Evolutionary conservation across 2,113 vertebrate genomes (phyloP), one percentile per base, ranked within the genome.

Genomic region (Haemorhous mexicanus): DNA sequence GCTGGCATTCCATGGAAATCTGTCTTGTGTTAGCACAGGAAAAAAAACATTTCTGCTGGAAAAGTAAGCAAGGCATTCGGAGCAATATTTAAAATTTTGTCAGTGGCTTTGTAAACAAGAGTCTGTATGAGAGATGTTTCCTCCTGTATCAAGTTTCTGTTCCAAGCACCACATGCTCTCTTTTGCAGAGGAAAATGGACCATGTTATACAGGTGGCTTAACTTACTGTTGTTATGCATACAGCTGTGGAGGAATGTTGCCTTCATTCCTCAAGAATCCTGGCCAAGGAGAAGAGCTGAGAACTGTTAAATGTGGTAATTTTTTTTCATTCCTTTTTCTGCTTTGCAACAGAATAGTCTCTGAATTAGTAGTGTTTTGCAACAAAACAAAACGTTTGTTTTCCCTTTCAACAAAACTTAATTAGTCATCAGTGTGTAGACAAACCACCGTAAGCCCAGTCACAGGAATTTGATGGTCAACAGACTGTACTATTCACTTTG

Each of bases 21-120:
- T 95, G 93, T 73, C 67, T 93, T 94, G 62, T 0, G 7, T 95
- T 95, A 94, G 53, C 46, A 43, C 78, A 69, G 50, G 47, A 87
- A 86, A 53, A 53, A 79, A 93, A 84, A 19, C 69, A 76, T 67
- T 86, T 90, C 49, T 95, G 63, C 27, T 92, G 81, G 56, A 95
- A 94, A 87, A 87, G 78, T 46, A 91, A 94, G 66, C 55, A 62
- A 90, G 78, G 49, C 62, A 26, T 80, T 85, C 5, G 13, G 66
- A 80, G 30, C 58, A 56, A 33, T 84, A 84, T 52, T 78, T 10
- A 49, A 62, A 46, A 80, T 67, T 77, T 90, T 13, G 0, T 67
- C 77, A 66, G 50, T 76, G 46, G 17, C 50, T 94, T 89, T 95
- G 53, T 87, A 89, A 87, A 59, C 50, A 85, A 49, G 46, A 58